Conservation (phyloP, 2,113 vertebrate genomes). For the Notothenia coriiceps region DNA sequence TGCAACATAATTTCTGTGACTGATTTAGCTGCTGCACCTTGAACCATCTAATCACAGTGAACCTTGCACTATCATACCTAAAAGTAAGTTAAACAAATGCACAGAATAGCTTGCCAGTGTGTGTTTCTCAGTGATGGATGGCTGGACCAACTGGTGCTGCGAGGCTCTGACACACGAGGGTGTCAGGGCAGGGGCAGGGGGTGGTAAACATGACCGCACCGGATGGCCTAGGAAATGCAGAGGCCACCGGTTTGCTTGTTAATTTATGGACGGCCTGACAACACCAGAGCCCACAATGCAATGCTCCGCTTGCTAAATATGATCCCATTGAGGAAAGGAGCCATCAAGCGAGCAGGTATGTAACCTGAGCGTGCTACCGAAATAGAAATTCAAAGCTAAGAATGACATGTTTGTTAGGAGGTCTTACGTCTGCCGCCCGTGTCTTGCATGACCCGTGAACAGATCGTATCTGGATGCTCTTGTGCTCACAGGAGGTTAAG, state of each 20-base stretch:
- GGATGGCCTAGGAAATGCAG: slow-evolving; percentile 75
- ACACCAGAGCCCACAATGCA: slow-evolving; percentile 69
- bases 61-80: not conserved
- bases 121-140: slow-evolving; percentile 56
- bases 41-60: not conserved
- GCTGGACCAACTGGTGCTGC: slow-evolving; percentile 70
- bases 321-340: slow-evolving; percentile 60
- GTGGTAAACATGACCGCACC: slow-evolving; percentile 78
- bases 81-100: not conserved
- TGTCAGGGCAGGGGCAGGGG: slow-evolving; percentile 65
- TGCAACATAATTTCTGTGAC: not conserved
- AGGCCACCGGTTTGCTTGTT: slow-evolving; percentile 73
- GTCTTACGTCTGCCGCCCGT: slow-evolving; percentile 2
- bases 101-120: not conserved
- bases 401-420: slow-evolving; percentile 60
- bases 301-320: slow-evolving; percentile 63
- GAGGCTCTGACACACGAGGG: slow-evolving; percentile 61
- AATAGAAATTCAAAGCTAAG: slow-evolving; percentile 64
- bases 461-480: slow-evolving; percentile 54
- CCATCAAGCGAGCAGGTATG: slow-evolving; percentile 55
- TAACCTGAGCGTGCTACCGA: slow-evolving; percentile 56
- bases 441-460: slow-evolving; percentile 30
- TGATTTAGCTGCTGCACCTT: not conserved
- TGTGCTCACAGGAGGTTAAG: slow-evolving; percentile 48
- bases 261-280: slow-evolving; percentile 81